Base-by-base conservation (phyloP, 2,888 invertebrate genomes). In the Spialia ferax region DNA sequence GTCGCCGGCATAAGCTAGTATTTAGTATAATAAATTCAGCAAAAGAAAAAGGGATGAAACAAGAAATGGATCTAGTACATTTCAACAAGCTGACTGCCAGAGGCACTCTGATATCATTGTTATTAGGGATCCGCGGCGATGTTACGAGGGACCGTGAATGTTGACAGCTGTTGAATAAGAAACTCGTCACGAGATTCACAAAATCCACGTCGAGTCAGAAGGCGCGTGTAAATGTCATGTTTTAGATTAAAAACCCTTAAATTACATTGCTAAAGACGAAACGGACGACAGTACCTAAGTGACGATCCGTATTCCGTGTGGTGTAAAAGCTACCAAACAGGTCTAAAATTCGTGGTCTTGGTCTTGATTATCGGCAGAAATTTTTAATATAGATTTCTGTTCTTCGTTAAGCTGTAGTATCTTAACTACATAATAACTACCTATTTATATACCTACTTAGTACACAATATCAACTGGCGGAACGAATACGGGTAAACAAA, bases 91-190 rank as follows among this genome's bases (percentile, higher is more conserved):
- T 10, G 18, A 35, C 11, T 38, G 57, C 59, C 56, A 38, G 38
- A 29, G 64, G 63, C 64, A 65, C 57, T 50, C 50, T 65, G 35
- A 59, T 52, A 79, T 79, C 77, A 78, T 78, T 78, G 84, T 87
- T 86, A 84, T 80, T 81, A 74, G 70, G 73, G 38, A 26, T 22
- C 56, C 32, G 57, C 35, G 79, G 77, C 78, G 76, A 77, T 77
- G 84, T 86, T 86, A 83, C 80, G 81, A 75, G 70, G 73, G 77
- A 78, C 74, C 80, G 77, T 83, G 82, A 85, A 85, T 73, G 80
- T 82, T 76, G 75, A 73, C 78, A 78, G 79, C 77, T 78, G 77
- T 72, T 74, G 74, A 81, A 84, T 82, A 84, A 83, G 81, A 56
- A 78, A 73, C 80, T 83, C 80, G 81, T 76, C 80, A 79, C 79